Conservation (phyloP, 2,113 vertebrate genomes). For the Salvelinus alpinus region DNA sequence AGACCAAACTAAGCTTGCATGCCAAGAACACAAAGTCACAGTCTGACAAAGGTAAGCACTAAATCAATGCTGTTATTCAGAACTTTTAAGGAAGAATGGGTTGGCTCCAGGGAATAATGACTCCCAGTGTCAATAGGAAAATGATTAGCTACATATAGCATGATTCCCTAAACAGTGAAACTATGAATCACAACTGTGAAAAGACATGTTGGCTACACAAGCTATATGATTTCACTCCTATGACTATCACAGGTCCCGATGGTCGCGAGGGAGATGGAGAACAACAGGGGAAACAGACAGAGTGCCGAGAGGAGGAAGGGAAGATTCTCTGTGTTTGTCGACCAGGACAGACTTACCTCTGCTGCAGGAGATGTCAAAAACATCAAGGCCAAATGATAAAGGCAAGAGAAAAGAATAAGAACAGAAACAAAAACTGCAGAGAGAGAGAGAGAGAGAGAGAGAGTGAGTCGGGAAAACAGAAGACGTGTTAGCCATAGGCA, state of each 20-base stretch:
- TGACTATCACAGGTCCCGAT: background rate
- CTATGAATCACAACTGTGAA: background rate
- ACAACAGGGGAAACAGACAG: background rate
- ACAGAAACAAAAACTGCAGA: slow-evolving; percentile 89
- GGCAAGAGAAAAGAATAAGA: slow-evolving; percentile 95
- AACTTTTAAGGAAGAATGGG: too few relatives aligned
- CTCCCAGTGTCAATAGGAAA: too few relatives aligned
- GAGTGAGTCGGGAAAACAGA: background rate
- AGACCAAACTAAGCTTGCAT: slow-evolving; percentile 1
- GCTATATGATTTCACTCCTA: background rate
- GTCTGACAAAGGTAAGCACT: too few relatives aligned
- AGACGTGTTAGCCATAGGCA: background rate
- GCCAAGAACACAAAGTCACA: too few relatives aligned
- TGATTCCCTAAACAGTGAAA: background rate
- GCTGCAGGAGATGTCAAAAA: slow-evolving; percentile 78
- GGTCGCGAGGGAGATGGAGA: background rate
- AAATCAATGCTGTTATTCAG: too few relatives aligned
- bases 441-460: background rate
- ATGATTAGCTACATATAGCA: background rate
- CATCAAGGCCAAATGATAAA: slow-evolving; percentile 96
- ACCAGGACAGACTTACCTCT: slow-evolving; percentile 78
- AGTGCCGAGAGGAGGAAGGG: slow-evolving; percentile 16
- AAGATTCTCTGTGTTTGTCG: background rate
- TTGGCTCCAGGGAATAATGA: too few relatives aligned
- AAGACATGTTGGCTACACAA: background rate